phyloP scores from a whole-genome alignment of 2,113 vertebrate species.

The Prochilodus magdalenae region DNA sequence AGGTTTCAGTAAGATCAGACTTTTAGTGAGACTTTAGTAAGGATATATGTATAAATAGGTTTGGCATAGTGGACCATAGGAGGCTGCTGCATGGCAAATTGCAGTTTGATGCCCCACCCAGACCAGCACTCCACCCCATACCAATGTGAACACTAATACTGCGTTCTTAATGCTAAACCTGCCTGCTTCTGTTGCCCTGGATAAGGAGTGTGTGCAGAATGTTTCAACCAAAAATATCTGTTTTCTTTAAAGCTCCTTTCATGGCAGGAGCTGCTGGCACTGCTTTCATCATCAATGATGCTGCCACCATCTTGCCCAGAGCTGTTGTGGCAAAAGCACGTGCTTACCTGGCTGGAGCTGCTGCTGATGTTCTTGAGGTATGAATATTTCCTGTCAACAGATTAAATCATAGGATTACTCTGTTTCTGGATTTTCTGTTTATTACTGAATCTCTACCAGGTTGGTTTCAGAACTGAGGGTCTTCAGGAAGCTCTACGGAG shows the following conservation, averaged over 20 bases:
- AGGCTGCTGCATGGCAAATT: too few relatives aligned
- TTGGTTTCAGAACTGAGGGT: constrained; percentile 80
- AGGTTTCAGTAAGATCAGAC: constrained; percentile 61
- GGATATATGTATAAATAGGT: too few relatives aligned
- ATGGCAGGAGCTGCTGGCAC: constrained; percentile 81
- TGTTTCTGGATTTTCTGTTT: not conserved
- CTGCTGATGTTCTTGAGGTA: constrained; percentile 84
- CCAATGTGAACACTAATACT: too few relatives aligned
- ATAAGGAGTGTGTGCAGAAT: too few relatives aligned
- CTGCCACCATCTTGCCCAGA: constrained; percentile 77
- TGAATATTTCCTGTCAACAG: not conserved
- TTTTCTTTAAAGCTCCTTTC: constrained; percentile 68
- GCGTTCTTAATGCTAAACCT: too few relatives aligned
- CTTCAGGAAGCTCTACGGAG: constrained; percentile 80
- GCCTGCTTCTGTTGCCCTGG: too few relatives aligned
- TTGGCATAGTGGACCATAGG: too few relatives aligned
- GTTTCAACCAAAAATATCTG: not conserved
- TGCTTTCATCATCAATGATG: constrained; percentile 81
- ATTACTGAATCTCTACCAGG: constrained; percentile 61
- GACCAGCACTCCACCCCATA: too few relatives aligned
- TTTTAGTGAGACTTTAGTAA: too few relatives aligned
- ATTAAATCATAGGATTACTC: not conserved
- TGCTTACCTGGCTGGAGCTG: constrained; percentile 76
- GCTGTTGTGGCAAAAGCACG: constrained; percentile 76
- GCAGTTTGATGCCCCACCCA: too few relatives aligned